Percentiles rank a stretch among this genome's conserved stretches.
phyloP scores from a whole-genome alignment of 2,113 vertebrate genomes.

The Gulo gulo region DNA sequence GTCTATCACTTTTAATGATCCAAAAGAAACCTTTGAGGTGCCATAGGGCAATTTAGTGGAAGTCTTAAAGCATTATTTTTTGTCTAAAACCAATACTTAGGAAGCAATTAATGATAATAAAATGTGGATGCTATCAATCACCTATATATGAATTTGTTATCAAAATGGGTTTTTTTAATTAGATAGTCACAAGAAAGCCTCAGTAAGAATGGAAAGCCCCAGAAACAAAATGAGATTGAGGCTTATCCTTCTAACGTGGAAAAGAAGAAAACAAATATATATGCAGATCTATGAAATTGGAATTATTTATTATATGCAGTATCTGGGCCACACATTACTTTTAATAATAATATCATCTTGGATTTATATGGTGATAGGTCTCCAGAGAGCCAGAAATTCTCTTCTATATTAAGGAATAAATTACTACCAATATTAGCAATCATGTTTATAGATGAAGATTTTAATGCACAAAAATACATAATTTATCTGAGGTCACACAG shows the following conservation, averaged over 20 bases:
- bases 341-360: neutral
- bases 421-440: neutral
- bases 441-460: constrained; percentile 34
- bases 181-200: neutral
- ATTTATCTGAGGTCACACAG: constrained; percentile 36
- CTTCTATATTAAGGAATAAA: neutral
- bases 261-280: neutral
- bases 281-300: neutral
- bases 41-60: neutral
- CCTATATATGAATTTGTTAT: neutral
- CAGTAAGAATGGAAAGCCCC: neutral
- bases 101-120: constrained; percentile 57
- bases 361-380: neutral
- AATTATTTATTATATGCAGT: neutral
- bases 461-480: constrained; percentile 27
- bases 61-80: constrained; percentile 44
- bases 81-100: constrained; percentile 59
- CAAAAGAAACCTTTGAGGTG: constrained; percentile 50
- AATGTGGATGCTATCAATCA: neutral
- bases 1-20: constrained; percentile 58
- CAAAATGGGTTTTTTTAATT: neutral
- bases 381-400: neutral
- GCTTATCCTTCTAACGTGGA: neutral
- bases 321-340: neutral
- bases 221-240: neutral